Evolutionary conservation across 2,113 vertebrate genomes (phyloP).

Genomic region (Carlito syrichta): DNA sequence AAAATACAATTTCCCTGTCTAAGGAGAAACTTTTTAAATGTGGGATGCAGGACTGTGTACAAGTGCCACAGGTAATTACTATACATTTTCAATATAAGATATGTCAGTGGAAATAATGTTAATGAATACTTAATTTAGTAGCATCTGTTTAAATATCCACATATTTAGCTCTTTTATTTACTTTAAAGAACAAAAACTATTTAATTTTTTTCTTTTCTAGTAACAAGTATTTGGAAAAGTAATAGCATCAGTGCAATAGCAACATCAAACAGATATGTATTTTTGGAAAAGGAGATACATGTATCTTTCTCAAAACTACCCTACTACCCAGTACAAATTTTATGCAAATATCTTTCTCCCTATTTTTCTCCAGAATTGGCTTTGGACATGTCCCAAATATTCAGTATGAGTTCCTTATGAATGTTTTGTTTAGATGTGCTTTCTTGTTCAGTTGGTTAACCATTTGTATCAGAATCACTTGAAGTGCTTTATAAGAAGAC

Average conservation of each 20-base stretch:
- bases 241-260: background rate
- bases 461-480: background rate
- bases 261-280: background rate
- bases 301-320: background rate
- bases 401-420: background rate
- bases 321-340: background rate
- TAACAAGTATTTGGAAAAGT: background rate
- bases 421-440: background rate
- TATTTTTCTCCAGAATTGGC: background rate
- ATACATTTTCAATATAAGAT: background rate
- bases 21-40: background rate
- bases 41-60: accelerated
- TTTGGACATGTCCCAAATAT: background rate
- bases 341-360: background rate
- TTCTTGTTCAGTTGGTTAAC: background rate
- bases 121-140: background rate
- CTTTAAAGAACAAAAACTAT: background rate
- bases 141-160: background rate
- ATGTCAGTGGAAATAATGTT: background rate
- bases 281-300: background rate
- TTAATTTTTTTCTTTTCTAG: background rate
- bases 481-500: background rate
- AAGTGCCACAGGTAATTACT: background rate
- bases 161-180: background rate
- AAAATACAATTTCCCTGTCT: background rate